These are phyloP conservation scores for Drosophila nr. perissopoda DNA, from an alignment of 2,888 invertebrate genomes.

Conservation along the genomic window DNA sequence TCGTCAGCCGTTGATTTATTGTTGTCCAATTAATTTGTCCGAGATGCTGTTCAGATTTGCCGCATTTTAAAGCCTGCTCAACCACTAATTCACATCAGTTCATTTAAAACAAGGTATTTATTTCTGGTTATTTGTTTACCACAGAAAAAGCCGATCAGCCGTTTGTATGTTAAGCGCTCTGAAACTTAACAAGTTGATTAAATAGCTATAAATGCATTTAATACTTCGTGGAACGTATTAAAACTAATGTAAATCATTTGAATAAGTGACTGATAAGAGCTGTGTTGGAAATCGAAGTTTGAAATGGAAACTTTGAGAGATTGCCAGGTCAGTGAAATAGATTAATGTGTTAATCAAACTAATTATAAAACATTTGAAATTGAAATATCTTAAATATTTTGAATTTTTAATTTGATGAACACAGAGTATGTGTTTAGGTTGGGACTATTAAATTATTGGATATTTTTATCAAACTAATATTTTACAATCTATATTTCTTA, in stretches of 20 bases:
- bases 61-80: conserved; percentile 47
- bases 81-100: conserved; percentile 50
- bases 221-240: conserved; percentile 45
- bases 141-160: conserved; percentile 14
- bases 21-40: conserved; percentile 78
- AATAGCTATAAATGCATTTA: conserved; percentile 41
- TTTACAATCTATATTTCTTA: background rate
- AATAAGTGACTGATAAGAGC: conserved; percentile 45
- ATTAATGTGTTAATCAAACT: conserved; percentile 9
- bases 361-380: conserved; percentile 25
- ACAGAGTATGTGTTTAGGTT: background rate
- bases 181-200: conserved; percentile 53
- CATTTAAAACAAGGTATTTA: conserved; percentile 13
- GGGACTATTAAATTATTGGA: background rate
- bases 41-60: conserved; percentile 73
- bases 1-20: conserved; percentile 75
- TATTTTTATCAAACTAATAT: background rate
- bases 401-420: background rate
- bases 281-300: conserved; percentile 1
- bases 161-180: conserved; percentile 13
- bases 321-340: conserved; percentile 9
- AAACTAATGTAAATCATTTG: conserved; percentile 54
- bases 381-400: background rate
- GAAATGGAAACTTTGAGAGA: conserved; percentile 1
- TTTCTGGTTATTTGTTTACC: conserved; percentile 48